phyloP scores from a whole-genome alignment of 2,888 invertebrate species.

The Aradus depressus region DNA sequence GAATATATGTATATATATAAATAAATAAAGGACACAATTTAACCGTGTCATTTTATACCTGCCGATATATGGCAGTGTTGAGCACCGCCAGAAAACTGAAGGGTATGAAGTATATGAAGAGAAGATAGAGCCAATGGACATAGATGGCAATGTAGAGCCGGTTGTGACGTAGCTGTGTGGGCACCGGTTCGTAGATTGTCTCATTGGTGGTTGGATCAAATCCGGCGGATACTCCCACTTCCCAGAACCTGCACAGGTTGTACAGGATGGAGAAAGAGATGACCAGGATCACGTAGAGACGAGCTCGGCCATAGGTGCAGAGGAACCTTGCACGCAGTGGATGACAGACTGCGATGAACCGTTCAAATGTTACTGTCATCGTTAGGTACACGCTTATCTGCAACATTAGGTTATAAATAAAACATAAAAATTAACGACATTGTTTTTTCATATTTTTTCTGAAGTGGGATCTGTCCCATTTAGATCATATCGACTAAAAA shows the following conservation, averaged over 20 bases:
- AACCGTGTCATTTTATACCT: too few relatives aligned
- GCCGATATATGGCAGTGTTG: conserved; percentile 80
- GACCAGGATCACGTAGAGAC: conserved; percentile 72
- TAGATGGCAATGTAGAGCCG: conserved; percentile 71
- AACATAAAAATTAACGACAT: too few relatives aligned
- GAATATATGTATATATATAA: too few relatives aligned
- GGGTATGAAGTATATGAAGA: conserved; percentile 88
- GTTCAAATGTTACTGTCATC: conserved; percentile 48
- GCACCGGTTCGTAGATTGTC: conserved; percentile 56
- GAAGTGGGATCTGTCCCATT: too few relatives aligned
- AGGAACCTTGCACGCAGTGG: conserved; percentile 78
- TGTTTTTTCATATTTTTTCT: too few relatives aligned
- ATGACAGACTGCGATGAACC: conserved; percentile 88
- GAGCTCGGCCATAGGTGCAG: conserved; percentile 79
- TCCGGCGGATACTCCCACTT: conserved; percentile 34
- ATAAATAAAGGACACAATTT: too few relatives aligned
- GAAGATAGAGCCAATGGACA: conserved; percentile 87
- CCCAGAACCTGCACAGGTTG: conserved; percentile 59
- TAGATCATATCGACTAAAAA: too few relatives aligned
- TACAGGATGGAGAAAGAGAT: conserved; percentile 70
- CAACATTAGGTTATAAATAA: too few relatives aligned
- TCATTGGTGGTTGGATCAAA: conserved; percentile 39
- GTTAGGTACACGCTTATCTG: conserved; percentile 87
- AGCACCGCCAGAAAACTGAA: conserved; percentile 77
- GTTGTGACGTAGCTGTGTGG: conserved; percentile 57